Evolutionary conservation across 92 coral and sea anemone genomes (phyloP), one percentile per base, ranked within the genome.

Genomic region (Palythoa grandiflora): DNA sequence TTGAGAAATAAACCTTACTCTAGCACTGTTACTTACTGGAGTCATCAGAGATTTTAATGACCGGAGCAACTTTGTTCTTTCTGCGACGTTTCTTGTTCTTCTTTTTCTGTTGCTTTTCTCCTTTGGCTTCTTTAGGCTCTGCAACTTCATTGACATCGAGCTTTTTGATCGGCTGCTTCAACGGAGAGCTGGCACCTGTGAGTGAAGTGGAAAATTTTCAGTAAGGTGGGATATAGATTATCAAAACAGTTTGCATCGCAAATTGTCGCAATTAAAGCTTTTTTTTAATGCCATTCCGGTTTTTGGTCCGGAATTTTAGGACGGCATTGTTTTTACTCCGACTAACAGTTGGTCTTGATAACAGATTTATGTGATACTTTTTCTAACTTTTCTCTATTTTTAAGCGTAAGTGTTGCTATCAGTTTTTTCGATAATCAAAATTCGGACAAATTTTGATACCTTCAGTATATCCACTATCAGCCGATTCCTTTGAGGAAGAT

Each of bases 401-500:
- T 17, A 9, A 11, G 70, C 70, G 8, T 21, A 17, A 17, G 61
- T 63, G 50, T 17, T 63, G 70, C 35, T 19, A 19, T 5, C 2
- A 19, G 35, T n/a, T n/a, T 19, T 63, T 63, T n/a, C 9, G 35
- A 17, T 63, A 8, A 17, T 19, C 35, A n/a, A 63, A 63, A 55
- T 11, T 54, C 7, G 2, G 35, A 16, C 68, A 17, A 1, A 1
- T 61, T 17, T 61, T 6, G 28, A 17, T 66, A 81, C 86, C 86
- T 68, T 81, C 86, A 1, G 61, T 81, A 52, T 44, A 81, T 20
- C 86, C 86, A 66, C 86, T 81, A 20, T 81, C 86, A 6, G 86
- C 86, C 28, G 75, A 68, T 81, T 81, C 86, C 47, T 81, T 63
- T 21, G 86, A 81, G 63, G 86, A 81, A 39, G 86, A 81, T 20